Percentiles rank a stretch among this genome's conserved stretches.
Conservation (phyloP, 2,113 vertebrate species). For the Psittacula cyanocephala region DNA sequence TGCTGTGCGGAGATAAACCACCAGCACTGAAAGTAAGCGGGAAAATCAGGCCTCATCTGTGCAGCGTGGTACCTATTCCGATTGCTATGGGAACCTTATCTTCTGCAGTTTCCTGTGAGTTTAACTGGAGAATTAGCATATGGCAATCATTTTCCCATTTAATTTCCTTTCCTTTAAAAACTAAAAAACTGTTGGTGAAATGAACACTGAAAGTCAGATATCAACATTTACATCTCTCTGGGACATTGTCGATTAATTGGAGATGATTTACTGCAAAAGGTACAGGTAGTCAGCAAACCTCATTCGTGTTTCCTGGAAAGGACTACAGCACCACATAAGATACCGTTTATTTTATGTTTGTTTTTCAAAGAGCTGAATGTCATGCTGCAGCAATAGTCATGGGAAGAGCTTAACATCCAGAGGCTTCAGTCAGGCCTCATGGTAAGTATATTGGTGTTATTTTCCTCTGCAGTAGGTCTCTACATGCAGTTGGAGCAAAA, state of each 20-base stretch:
- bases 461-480: background rate
- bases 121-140: conserved; percentile 33
- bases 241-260: background rate
- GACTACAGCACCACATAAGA: background rate
- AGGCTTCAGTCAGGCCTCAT: background rate
- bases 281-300: background rate
- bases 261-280: background rate
- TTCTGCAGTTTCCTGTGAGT: background rate
- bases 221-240: background rate
- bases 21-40: background rate
- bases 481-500: background rate
- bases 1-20: conserved; percentile 43
- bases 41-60: background rate
- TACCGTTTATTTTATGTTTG: background rate
- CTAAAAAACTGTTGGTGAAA: background rate
- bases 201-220: background rate
- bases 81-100: conserved; percentile 62
- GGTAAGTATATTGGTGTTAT: background rate
- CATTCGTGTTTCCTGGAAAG: background rate
- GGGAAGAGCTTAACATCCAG: background rate
- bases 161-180: conserved; percentile 26
- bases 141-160: background rate
- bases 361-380: background rate
- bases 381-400: background rate
- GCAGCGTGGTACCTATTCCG: background rate